A percentile compares a stretch with the other conserved stretches of the same genome.
phyloP scores from a whole-genome alignment of 2,113 vertebrate species.

The Otolemur garnettii region DNA sequence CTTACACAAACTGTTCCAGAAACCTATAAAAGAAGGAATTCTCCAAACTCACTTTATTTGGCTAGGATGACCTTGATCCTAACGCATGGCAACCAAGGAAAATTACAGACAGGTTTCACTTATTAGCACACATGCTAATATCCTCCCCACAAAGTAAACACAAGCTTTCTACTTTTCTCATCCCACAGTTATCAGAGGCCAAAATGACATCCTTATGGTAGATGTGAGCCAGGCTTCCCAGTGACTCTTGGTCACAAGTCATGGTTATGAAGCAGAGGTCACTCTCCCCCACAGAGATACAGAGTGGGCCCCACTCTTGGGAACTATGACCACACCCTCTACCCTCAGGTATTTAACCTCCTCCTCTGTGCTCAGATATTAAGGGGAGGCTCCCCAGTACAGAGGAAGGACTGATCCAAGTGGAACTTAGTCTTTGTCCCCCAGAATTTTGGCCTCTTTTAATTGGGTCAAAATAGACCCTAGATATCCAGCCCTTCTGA shows the following conservation, averaged over 20 bases:
- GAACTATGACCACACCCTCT: neutral
- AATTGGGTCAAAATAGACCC: neutral
- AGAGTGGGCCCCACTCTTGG: neutral
- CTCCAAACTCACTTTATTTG: slow-evolving; percentile 46
- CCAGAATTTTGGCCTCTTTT: neutral
- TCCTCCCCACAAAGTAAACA: neutral
- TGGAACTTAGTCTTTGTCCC: neutral
- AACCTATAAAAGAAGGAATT: slow-evolving; percentile 71
- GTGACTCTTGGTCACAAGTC: neutral
- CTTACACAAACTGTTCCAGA: slow-evolving; percentile 74
- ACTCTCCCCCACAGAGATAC: neutral
- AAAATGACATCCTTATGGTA: neutral
- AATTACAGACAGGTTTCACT: slow-evolving; percentile 42
- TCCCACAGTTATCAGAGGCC: neutral
- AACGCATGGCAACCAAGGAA: neutral
- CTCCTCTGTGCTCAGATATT: neutral
- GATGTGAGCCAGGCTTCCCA: neutral
- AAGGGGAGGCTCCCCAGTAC: neutral
- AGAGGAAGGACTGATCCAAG: neutral
- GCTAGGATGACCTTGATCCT: slow-evolving; percentile 53
- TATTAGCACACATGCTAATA: slow-evolving; percentile 31
- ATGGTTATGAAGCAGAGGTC: neutral
- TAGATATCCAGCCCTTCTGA: neutral
- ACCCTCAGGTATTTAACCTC: neutral
- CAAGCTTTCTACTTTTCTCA: neutral